Evolutionary conservation across 1,140 invertebrate species (phyloP).

Genomic region (Micrasema minimum): DNA sequence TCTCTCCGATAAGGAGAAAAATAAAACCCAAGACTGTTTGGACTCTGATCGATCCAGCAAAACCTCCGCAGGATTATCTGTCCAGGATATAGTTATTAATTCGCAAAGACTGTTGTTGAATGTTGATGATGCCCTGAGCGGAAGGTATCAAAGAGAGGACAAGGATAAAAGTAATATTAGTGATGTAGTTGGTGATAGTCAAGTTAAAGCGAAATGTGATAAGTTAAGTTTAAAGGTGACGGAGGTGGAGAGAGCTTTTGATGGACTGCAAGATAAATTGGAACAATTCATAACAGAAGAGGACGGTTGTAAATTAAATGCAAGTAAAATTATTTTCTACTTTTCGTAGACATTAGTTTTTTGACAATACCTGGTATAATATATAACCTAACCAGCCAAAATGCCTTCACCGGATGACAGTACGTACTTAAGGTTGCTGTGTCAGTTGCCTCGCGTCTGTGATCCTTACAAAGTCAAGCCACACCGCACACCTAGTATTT

Average conservation of each 20-base stretch:
- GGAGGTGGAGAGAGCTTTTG: slow-evolving; percentile 40
- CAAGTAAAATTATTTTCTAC: slow-evolving; percentile 14
- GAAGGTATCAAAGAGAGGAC: slow-evolving; percentile 45
- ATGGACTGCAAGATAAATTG: slow-evolving; percentile 46
- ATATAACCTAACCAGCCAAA: too few relatives aligned
- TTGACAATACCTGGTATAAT: too few relatives aligned
- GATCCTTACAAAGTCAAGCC: too few relatives aligned
- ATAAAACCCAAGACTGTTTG: slow-evolving; percentile 31
- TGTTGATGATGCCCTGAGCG: slow-evolving; percentile 61
- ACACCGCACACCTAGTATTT: too few relatives aligned
- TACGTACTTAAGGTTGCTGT: too few relatives aligned
- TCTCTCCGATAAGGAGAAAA: neutral
- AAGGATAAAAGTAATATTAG: slow-evolving; percentile 13
- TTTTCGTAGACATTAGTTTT: too few relatives aligned
- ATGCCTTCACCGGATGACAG: too few relatives aligned
- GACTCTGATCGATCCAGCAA: too few relatives aligned
- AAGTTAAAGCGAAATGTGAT: slow-evolving; percentile 20
- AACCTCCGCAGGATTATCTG: slow-evolving; percentile 40
- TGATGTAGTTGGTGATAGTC: slow-evolving; percentile 24
- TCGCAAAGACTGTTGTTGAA: slow-evolving; percentile 62
- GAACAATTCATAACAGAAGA: slow-evolving; percentile 39
- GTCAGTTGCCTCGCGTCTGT: too few relatives aligned
- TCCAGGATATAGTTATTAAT: slow-evolving; percentile 61
- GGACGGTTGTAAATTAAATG: slow-evolving; percentile 34
- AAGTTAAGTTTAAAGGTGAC: slow-evolving; percentile 39